Conservation (phyloP, 2,113 vertebrate genomes). For the Equus przewalskii region DNA sequence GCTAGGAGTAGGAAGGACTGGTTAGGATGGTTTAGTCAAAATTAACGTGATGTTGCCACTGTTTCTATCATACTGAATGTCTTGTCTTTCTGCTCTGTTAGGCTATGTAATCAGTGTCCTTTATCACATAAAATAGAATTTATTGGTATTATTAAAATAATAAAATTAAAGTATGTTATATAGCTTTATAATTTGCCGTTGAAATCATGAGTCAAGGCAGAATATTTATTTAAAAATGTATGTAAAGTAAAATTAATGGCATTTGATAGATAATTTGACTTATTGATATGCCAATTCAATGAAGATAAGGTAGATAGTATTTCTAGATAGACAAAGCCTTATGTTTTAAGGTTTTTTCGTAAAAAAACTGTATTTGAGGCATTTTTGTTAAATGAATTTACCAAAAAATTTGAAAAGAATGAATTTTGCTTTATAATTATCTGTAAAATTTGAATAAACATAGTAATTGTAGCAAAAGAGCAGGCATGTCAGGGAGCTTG, state of each 20-base stretch:
- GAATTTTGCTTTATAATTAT: constrained; percentile 17
- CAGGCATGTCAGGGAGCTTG: neutral
- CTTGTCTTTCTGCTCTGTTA: neutral
- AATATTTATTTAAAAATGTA: constrained; percentile 31
- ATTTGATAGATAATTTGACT: neutral
- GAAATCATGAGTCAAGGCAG: neutral
- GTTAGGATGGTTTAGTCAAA: neutral
- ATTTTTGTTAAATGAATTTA: constrained; percentile 24
- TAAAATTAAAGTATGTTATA: neutral
- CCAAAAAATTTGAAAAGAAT: neutral
- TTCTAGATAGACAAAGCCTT: neutral
- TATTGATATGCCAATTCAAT: neutral
- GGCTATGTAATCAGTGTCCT: neutral
- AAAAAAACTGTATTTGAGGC: neutral
- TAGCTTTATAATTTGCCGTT: constrained; percentile 29
- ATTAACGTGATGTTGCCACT: neutral
- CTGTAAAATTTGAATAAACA: neutral
- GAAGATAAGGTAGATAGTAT: neutral
- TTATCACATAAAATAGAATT: constrained; percentile 6
- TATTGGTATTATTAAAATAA: constrained; percentile 7
- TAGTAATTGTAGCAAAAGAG: neutral
- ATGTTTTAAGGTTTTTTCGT: neutral
- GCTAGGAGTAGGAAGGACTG: neutral
- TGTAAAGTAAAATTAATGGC: constrained; percentile 7
- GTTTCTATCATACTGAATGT: neutral